Conservation (phyloP, 2,888 invertebrate species). For the Lycaena phlaeas region DNA sequence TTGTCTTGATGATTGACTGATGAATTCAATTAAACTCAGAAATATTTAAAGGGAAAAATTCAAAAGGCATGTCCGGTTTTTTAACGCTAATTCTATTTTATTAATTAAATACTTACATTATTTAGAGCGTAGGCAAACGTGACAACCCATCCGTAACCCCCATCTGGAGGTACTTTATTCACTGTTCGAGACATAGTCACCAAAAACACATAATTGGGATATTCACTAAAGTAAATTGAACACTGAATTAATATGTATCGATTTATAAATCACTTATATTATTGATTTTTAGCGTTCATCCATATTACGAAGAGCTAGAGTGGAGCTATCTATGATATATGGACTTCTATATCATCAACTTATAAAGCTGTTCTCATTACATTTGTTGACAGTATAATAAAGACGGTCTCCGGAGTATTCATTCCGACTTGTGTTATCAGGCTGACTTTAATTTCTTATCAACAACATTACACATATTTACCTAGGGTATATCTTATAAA, state of each 20-base stretch:
- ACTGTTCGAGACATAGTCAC: conserved; percentile 36
- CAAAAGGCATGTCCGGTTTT: too few relatives aligned
- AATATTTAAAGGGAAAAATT: too few relatives aligned
- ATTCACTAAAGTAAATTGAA: background rate
- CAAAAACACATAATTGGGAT: conserved; percentile 9
- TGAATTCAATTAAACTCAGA: too few relatives aligned
- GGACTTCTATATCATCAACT: background rate
- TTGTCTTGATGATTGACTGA: too few relatives aligned
- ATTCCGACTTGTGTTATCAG: conserved; percentile 40
- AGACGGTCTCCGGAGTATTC: conserved; percentile 21
- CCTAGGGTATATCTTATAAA: background rate
- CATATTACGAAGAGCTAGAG: too few relatives aligned
- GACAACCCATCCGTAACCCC: conserved; percentile 78
- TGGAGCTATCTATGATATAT: too few relatives aligned
- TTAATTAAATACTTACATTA: conserved; percentile 77
- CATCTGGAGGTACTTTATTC: conserved; percentile 73
- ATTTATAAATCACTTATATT: background rate
- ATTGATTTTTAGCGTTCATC: too few relatives aligned
- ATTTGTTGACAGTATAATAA: conserved; percentile 5
- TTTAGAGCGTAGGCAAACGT: conserved; percentile 73
- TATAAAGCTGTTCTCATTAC: conserved; percentile 1
- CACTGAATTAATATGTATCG: background rate
- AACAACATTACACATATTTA: background rate
- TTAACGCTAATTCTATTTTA: too few relatives aligned
- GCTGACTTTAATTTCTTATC: conserved; percentile 31